Evolutionary conservation across 2,113 vertebrate genomes (phyloP), one percentile per base, ranked within the genome.

Genomic region (Clarias gariepinus): DNA sequence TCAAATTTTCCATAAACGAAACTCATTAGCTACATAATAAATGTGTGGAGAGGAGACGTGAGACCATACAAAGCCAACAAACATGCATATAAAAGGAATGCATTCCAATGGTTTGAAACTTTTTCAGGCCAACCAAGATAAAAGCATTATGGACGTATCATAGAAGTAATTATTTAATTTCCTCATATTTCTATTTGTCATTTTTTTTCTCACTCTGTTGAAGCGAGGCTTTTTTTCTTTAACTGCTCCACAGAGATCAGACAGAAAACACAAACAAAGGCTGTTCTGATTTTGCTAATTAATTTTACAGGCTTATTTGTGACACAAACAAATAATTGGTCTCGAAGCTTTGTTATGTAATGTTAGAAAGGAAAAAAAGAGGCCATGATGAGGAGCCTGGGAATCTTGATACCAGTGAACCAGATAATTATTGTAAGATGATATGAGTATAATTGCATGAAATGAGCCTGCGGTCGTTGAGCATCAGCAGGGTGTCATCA

Each of bases 221-320:
- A 58, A 91, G 53, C 78, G 77, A 77, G 63, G 64, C 64, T 60
- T 89, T 90, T 79, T 85, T 19, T 10, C n/a, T n/a, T n/a, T n/a
- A n/a, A n/a, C n/a, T n/a, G 58, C 79, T 88, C 86, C 88, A 30
- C 82, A 83, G 80, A 87, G 71, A 88, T 84, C 60, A 86, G 82
- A 76, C 36, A 84, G 74, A 81, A 83, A 89, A 61, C 36, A 63
- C 60, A 86, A 91, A 93, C 61, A 87, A 85, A 91, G 76, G 77
- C 85, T 87, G 85, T 86, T 91, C 83, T 90, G 77, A 90, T 90
- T 91, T 89, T 79, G 83, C 86, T 89, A 79, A 92, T 91, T 85
- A 85, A 86, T 89, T 90, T 92, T 88, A 87, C 88, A 74, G 84
- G 83, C 86, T 89, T 90, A 60, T 91, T 90, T 90, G 86, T 25